Base-by-base conservation (phyloP, 2,888 invertebrate genomes). In the Troglohyphantes excavatus region DNA sequence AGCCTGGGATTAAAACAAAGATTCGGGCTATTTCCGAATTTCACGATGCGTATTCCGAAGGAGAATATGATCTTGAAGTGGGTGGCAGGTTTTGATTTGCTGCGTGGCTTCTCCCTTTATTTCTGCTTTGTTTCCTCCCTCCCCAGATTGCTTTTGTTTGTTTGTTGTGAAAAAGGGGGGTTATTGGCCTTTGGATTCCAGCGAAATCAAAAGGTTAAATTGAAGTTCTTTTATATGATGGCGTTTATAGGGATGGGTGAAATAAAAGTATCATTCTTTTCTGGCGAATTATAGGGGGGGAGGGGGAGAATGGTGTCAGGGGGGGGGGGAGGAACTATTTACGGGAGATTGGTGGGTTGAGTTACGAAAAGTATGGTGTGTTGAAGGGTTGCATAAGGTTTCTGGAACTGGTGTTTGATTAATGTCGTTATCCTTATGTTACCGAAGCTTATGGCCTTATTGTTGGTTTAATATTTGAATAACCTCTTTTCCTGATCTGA, bases 1-100 rank as follows among this genome's bases (percentile, higher is more conserved):
- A 53, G n/a, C 7, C 39, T 17, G 17, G 53, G 53, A 53, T 53
- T 53, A 53, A 2, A 53, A 53, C 13, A 53, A 11, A 53, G 53
- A 53, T 53, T 53, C 53, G 5, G 2, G 53, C n/a, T 13, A 53
- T 53, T 53, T 53, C 53, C n/a, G 53, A 53, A 53, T 53, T 53
- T 53, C 53, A 53, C 53, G 53, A 53, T 53, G 53, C n/a, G n/a
- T n/a, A n/a, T n/a, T n/a, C 39, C 39, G 39, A 39, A 39, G n/a
- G n/a, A n/a, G n/a, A n/a, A n/a, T n/a, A n/a, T n/a, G n/a, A n/a
- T 13, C 39, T 39, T 39, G 7, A 39, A n/a, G 53, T 53, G 53
- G 53, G 53, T 53, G 53, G 39, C 13, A 39, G 13, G n/a, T n/a
- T n/a, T n/a, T n/a, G n/a, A 39, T 11, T 39, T 0, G 39, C 13